Evolutionary conservation across 2,113 vertebrate species (phyloP).

Genomic region (Panthera leo): DNA sequence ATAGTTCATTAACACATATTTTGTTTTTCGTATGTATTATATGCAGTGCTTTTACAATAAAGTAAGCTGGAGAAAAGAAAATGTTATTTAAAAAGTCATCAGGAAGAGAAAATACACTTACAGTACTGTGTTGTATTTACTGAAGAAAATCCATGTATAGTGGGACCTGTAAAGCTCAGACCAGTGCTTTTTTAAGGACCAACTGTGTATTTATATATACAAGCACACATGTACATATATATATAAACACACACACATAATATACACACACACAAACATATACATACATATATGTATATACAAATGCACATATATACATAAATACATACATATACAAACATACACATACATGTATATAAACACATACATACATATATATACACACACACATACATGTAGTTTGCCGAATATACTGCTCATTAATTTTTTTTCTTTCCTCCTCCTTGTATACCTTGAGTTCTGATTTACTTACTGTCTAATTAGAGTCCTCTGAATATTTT

Average conservation of each 20-base stretch:
- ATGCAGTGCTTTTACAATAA: not conserved
- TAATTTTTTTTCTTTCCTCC: not conserved
- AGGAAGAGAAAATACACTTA: not conserved
- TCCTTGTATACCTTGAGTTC: not conserved
- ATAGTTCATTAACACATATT: not conserved
- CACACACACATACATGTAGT: not conserved
- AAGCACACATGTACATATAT: not conserved
- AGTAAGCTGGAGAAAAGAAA: not conserved
- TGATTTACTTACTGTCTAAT: not conserved
- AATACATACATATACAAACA: not conserved
- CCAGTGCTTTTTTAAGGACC: not conserved
- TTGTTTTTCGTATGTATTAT: not conserved
- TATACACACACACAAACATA: not conserved
- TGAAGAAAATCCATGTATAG: not conserved
- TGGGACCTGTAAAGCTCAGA: not conserved
- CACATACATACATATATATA: not conserved
- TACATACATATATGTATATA: not conserved
- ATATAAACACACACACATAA: not conserved
- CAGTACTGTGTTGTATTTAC: not conserved
- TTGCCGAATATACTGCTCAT: not conserved
- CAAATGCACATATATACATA: not conserved
- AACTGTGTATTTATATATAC: not conserved
- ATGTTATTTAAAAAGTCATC: not conserved
- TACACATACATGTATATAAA: not conserved
- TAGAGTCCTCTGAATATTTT: not conserved